Base-by-base conservation (phyloP, 2,888 invertebrate species). In the Gymnocheta viridis region DNA sequence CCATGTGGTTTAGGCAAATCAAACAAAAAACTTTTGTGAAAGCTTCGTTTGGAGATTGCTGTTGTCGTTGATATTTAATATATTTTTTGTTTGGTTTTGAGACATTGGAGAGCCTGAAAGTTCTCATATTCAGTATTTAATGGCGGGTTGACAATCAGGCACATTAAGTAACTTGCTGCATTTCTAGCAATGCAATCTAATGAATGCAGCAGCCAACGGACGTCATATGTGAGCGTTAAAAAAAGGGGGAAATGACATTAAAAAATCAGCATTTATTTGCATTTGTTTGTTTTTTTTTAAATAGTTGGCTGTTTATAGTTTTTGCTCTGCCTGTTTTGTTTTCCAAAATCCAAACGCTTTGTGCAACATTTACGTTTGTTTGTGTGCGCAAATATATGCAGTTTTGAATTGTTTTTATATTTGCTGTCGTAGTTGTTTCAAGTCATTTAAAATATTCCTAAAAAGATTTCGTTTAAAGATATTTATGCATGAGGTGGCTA, bases 401-500 rank as follows among this genome's bases (percentile, higher is more conserved):
- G 32, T 62, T 66, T 69, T 62, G 49, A 62, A 64, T 56, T 67
- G 22, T 60, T 29, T 64, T 27, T 70, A 41, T 51, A 73, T 41
- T 76, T 73, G 47, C 27, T 49, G 64, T 58, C 29, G 58, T 80
- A 35, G 66, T 56, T 72, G 41, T 77, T 77, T 62, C 47, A 67
- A 81, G 84, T 84, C 83, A 73, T 80, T 84, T 80, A 67, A 83
- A 80, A 84, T 84, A 84, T 84, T 84, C 81, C 67, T 73, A 67
- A 81, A 79, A 78, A 84, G 84, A 84, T 84, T 84, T 73, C 78
- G 73, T 73, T 78, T 62, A 54, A 84, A 81, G 84, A 84, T 84
- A 81, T 84, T 81, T 81, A 84, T 85, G 82, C 85, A 82, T 85
- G 85, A 85, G 82, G 81, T 83, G 85, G 86, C 80, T 83, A 85